Evolutionary conservation across 2,113 vertebrate genomes (phyloP).

Genomic region (Larimichthys crocea): DNA sequence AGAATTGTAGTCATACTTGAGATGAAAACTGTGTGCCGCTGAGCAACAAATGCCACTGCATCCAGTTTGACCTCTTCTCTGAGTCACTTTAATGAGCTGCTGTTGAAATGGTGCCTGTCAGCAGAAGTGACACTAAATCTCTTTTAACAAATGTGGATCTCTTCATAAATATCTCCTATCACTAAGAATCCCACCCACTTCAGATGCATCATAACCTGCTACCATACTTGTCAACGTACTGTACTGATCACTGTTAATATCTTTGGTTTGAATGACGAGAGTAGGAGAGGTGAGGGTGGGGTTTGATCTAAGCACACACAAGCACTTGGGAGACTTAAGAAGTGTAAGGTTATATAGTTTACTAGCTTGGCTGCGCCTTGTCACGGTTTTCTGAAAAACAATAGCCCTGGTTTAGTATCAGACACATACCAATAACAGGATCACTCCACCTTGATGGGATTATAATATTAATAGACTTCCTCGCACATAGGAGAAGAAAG

Average conservation of each 20-base stretch:
- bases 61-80: conserved; percentile 60
- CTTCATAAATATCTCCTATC: conserved; percentile 24
- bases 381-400: conserved; percentile 53
- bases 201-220: conserved; percentile 48
- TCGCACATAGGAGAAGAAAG: conserved; percentile 20
- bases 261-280: neutral
- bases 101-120: conserved; percentile 43
- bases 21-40: conserved; percentile 28
- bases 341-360: conserved; percentile 29
- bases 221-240: conserved; percentile 1
- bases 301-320: conserved; percentile 16
- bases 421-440: conserved; percentile 45
- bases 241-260: conserved; percentile 47
- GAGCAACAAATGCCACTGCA: conserved; percentile 45
- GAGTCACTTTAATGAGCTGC: conserved; percentile 51
- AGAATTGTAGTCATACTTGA: conserved; percentile 25
- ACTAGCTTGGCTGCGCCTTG: conserved; percentile 20
- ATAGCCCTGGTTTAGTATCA: conserved; percentile 17
- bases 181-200: conserved; percentile 9
- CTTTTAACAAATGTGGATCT: conserved; percentile 27
- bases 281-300: conserved; percentile 38
- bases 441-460: conserved; percentile 34
- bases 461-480: conserved; percentile 46
- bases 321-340: neutral
- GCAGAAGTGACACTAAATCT: conserved; percentile 44